Evolutionary conservation across 2,797 vertebrate species (phyloP).

Genomic region (Picus viridis): DNA sequence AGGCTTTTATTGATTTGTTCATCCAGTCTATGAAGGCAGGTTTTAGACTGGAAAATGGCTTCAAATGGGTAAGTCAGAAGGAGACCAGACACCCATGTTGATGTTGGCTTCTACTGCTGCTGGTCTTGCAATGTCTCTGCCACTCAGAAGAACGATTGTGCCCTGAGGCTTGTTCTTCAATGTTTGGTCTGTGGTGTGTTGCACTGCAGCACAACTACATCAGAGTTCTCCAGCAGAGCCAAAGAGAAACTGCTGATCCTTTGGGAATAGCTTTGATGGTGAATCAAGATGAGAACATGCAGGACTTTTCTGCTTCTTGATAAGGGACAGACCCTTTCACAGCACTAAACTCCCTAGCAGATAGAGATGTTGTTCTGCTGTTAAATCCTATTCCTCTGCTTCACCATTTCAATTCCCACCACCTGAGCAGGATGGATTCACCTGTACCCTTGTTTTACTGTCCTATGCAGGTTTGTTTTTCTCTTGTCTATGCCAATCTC

Average conservation of each 20-base stretch:
- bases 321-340: fast-evolving
- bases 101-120: not conserved
- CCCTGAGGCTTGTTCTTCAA: not conserved
- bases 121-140: not conserved
- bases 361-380: fast-evolving
- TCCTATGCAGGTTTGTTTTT: fast-evolving
- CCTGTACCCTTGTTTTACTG: not conserved
- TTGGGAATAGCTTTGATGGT: not conserved
- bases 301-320: not conserved
- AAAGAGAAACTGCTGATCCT: not conserved
- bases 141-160: fast-evolving
- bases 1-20: not conserved
- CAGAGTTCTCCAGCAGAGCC: not conserved
- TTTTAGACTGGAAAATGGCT: not conserved
- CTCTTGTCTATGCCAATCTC: not conserved
- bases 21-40: not conserved
- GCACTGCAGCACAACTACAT: not conserved
- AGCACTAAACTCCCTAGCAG: fast-evolving
- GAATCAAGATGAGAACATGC: not conserved
- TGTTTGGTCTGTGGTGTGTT: not conserved
- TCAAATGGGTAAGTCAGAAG: not conserved
- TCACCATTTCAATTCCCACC: not conserved
- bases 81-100: not conserved
- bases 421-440: not conserved
- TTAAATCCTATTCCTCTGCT: not conserved